Conservation (phyloP, 2,888 invertebrate species). For the Atethmia centrago region DNA sequence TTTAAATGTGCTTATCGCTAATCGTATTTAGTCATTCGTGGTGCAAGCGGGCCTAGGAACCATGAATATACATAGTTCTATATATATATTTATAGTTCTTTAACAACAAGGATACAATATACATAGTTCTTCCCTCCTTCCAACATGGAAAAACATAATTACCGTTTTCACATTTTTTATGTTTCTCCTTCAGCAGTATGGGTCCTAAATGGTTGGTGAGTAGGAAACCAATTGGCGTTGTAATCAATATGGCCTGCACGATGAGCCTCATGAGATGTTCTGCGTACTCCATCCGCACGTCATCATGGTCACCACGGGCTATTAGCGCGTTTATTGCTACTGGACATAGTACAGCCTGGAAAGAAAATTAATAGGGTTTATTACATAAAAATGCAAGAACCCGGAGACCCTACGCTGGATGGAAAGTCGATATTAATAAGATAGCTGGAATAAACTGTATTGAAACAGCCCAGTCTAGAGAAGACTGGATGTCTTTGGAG, state of each 20-base stretch:
- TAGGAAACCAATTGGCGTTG: constrained; percentile 83
- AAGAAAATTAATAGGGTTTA: constrained; percentile 34
- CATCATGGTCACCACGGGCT: constrained; percentile 61
- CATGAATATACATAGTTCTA: no score
- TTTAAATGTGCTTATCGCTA: not conserved
- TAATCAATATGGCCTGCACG: constrained; percentile 82
- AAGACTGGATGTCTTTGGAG: no score
- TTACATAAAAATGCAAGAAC: no score
- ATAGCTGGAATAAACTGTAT: no score
- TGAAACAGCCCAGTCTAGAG: no score
- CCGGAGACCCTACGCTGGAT: no score
- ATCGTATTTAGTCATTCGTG: not conserved
- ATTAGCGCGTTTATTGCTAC: constrained; percentile 87
- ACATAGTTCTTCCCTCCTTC: not conserved
- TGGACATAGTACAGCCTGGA: constrained; percentile 91
- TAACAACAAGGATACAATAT: not conserved
- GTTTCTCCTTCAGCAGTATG: constrained; percentile 72
- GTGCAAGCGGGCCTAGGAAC: not conserved
- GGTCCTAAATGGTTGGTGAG: constrained; percentile 82
- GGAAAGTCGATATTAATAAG: no score
- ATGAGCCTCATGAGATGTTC: constrained; percentile 78
- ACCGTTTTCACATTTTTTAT: constrained; percentile 69
- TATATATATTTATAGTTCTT: no score
- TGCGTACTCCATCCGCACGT: constrained; percentile 75
- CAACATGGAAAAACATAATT: constrained; percentile 9